A percentile compares a stretch with the other conserved stretches of the same genome.
Evolutionary conservation across 2,888 invertebrate genomes (phyloP).

Genomic region (Leptothorax acervorum): DNA sequence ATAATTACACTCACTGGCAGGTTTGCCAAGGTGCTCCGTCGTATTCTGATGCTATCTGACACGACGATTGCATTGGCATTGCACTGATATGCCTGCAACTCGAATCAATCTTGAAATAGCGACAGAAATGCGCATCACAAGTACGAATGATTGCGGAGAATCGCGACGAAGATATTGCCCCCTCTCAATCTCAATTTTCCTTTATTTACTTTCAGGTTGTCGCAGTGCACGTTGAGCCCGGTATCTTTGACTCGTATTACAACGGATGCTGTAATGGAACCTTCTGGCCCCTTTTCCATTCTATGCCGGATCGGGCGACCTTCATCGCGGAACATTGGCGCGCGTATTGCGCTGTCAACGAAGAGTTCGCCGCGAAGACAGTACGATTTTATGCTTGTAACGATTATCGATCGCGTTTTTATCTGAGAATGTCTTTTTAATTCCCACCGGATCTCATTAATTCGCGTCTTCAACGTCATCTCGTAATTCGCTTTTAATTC

Average conservation of each 20-base stretch:
- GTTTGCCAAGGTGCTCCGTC: not conserved
- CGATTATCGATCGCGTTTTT: not conserved
- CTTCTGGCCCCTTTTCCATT: conserved; percentile 97
- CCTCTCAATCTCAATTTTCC: not conserved
- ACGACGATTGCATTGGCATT: not conserved
- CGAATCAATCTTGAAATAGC: not conserved
- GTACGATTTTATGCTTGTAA: conserved; percentile 82
- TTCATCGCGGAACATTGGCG: conserved; percentile 94
- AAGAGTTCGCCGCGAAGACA: conserved; percentile 93
- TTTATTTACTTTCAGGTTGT: conserved; percentile 88
- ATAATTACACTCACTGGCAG: not conserved
- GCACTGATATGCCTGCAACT: not conserved
- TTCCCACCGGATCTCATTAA: not conserved
- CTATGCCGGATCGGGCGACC: conserved; percentile 95
- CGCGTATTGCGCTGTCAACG: conserved; percentile 93
- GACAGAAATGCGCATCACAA: not conserved
- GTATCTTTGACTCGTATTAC: conserved; percentile 94
- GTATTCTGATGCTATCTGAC: not conserved
- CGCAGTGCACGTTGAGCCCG: conserved; percentile 92
- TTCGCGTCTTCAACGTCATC: not conserved
- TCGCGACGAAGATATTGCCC: not conserved
- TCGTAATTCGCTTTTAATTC: not conserved
- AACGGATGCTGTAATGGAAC: conserved; percentile 97
- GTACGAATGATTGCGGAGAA: not conserved
- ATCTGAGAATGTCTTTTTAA: not conserved